Evolutionary conservation across 2,797 vertebrate species (phyloP), one percentile per base, ranked within the genome.

Genomic region (Centropyge bicolor): DNA sequence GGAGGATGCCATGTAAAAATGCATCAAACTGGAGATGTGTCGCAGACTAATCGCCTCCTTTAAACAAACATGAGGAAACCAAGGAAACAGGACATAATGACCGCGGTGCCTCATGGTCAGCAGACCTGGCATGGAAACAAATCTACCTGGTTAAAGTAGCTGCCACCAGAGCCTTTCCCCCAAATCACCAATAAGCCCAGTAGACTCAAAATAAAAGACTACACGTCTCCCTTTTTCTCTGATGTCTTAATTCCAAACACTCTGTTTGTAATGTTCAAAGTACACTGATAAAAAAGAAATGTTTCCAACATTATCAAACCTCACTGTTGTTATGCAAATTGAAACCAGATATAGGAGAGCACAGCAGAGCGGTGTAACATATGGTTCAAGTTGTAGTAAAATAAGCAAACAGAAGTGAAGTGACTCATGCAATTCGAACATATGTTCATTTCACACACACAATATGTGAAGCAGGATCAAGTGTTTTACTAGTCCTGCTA

Each of bases 61-160:
- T 89, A 91, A 91, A 91, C 92, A 92, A 94, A 95, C 89, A 91
- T 84, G 85, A 76, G 82, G 85, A 83, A 91, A 90, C 92, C 93
- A 88, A 70, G 92, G 92, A 81, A 93, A 95, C 92, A 0, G 89
- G 86, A 88, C 89, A 91, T 73, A 49, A 76, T 88, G 94, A 90
- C 91, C 89, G 41, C 61, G 54, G 82, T 65, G 76, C 63, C 78
- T 84, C 84, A 90, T 61, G 91, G 90, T 81, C 84, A 83, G 3
- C 45, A 51, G 77, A 70, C 61, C 61, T 83, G 78, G 59, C 52
- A 74, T 76, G 81, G 84, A 84, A 89, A 88, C 82, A 73, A 63
- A 64, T 61, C 62, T 62, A 74, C 64, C 77, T 86, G 81, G 62
- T 68, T 52, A 71, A 76, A 49, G 65, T 22, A 43, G 54, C 63